phyloP scores from a whole-genome alignment of 92 coral and sea anemone species.

The Phenganax stokvisi region DNA sequence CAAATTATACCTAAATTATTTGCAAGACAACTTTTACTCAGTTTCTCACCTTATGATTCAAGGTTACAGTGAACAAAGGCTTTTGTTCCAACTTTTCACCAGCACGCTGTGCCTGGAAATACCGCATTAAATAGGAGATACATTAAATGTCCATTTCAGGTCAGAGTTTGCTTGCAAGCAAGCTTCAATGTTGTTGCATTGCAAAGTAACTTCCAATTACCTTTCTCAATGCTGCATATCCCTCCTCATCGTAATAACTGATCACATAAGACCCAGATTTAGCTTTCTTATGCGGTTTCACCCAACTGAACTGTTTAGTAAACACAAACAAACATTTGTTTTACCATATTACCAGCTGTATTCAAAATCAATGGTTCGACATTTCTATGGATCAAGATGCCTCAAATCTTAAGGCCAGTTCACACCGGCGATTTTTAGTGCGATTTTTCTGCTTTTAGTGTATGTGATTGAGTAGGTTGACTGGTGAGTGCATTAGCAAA shows the following conservation, averaged over 20 bases:
- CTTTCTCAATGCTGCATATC: slow-evolving; percentile 93
- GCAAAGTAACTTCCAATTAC: slow-evolving; percentile 30
- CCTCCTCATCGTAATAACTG: slow-evolving; percentile 87
- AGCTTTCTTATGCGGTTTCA: slow-evolving; percentile 73
- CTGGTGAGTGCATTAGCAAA: no score
- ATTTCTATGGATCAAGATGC: background rate
- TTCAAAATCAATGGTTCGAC: background rate
- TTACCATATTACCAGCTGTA: background rate
- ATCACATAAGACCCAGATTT: slow-evolving; percentile 69
- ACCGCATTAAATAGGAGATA: background rate
- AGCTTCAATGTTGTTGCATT: background rate
- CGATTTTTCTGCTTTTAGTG: no score
- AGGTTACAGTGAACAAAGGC: slow-evolving; percentile 79
- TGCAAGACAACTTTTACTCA: no score
- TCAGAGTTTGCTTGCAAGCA: background rate
- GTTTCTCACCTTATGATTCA: slow-evolving; percentile 68
- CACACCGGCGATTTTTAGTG: no score
- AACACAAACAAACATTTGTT: background rate
- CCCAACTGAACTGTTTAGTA: slow-evolving; percentile 86
- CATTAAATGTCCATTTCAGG: background rate
- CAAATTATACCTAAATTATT: background rate
- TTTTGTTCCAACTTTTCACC: slow-evolving; percentile 72
- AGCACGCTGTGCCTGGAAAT: slow-evolving; percentile 79
- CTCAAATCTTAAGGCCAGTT: background rate
- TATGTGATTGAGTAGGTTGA: no score